These are phyloP conservation scores for Anhinga anhinga DNA, from an alignment of 2,113 vertebrate species.

Conservation along the genomic window DNA sequence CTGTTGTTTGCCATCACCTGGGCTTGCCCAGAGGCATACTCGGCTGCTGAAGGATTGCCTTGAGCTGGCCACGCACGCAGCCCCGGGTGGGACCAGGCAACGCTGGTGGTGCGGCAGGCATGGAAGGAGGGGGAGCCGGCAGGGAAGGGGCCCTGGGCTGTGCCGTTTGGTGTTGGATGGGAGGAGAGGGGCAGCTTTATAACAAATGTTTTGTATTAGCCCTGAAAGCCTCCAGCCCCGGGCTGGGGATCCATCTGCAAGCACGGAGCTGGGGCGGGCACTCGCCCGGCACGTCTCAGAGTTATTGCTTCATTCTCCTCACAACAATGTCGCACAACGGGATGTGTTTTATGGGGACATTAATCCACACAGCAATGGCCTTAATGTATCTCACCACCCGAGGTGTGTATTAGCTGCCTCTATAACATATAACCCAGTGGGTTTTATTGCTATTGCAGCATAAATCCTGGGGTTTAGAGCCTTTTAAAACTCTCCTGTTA, in stretches of 20 bases:
- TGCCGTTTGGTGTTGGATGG: fast-evolving
- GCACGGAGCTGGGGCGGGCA: not conserved
- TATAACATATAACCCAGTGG: not conserved
- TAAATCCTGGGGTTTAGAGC: constrained; percentile 6
- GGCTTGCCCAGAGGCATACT: not conserved
- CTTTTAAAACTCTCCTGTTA: constrained; percentile 20
- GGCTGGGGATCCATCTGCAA: not conserved
- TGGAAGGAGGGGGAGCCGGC: not conserved
- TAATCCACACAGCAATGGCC: constrained; percentile 16
- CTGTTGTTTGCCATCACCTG: constrained; percentile 30
- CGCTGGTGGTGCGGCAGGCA: not conserved
- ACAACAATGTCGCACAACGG: constrained; percentile 29
- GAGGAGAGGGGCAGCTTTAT: not conserved
- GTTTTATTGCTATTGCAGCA: constrained; percentile 1
- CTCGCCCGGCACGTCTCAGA: not conserved
- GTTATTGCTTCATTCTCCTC: constrained; percentile 51
- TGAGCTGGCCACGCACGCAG: not conserved
- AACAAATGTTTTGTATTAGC: constrained; percentile 23
- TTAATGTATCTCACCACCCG: not conserved
- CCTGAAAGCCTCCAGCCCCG: not conserved
- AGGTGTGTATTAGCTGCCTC: constrained; percentile 35
- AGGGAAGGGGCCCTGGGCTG: not conserved
- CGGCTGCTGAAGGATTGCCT: not conserved
- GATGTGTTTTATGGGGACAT: constrained; percentile 39
- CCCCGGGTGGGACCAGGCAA: not conserved